These are phyloP conservation scores for Catharus fuscescens DNA, from an alignment of 2,113 vertebrate genomes.

Conservation along the genomic window DNA sequence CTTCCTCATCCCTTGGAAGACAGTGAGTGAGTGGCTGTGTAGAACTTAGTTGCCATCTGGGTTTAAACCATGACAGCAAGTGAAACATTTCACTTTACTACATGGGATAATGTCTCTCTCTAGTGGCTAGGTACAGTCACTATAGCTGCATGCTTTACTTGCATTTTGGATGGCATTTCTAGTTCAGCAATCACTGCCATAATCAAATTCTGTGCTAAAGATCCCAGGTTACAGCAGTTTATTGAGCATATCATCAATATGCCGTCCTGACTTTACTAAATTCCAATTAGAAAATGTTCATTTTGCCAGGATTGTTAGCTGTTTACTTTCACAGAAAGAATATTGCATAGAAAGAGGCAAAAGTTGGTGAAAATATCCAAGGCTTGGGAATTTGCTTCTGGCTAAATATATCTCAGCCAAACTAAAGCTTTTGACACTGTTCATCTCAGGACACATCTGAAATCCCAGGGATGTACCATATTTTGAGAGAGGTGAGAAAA, in stretches of 20 bases:
- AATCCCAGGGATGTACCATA: not conserved
- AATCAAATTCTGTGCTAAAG: not conserved
- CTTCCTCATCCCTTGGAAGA: not conserved
- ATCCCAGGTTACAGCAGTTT: not conserved
- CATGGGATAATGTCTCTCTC: constrained; percentile 67
- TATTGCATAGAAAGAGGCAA: not conserved
- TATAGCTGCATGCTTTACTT: constrained; percentile 8
- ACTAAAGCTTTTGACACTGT: not conserved
- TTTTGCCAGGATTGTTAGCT: not conserved
- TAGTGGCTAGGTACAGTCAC: constrained; percentile 67
- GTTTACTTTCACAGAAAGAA: not conserved
- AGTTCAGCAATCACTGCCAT: not conserved
- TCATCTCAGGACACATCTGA: not conserved
- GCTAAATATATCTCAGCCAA: not conserved
- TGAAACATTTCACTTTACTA: constrained; percentile 25
- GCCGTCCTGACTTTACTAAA: not conserved
- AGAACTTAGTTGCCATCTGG: not conserved
- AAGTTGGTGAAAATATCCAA: not conserved
- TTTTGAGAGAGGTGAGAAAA: not conserved
- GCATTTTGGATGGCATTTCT: not conserved
- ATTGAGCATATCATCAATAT: not conserved
- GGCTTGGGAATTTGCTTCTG: not conserved
- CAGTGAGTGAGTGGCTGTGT: not conserved
- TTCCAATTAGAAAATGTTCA: not conserved
- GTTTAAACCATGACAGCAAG: not conserved